Conservation (phyloP, 2,113 vertebrate species). For the Percina caprodes region DNA sequence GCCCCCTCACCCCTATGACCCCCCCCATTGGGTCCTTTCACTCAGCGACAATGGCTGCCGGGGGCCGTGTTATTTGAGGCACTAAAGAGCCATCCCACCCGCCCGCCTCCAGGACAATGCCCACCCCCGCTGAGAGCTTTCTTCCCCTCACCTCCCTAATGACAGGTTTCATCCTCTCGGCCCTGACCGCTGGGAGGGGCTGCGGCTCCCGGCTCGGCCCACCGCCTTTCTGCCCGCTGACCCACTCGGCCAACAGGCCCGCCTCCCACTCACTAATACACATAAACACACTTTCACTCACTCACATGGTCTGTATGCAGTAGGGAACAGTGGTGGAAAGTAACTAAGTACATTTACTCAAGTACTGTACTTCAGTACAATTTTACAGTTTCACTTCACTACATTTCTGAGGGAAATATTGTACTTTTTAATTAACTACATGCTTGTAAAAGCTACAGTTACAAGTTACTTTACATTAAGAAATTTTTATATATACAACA, state of each 20-base stretch:
- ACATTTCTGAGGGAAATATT: no score
- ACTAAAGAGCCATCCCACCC: conserved; percentile 83
- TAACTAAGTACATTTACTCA: not conserved
- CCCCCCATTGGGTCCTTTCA: conserved; percentile 79
- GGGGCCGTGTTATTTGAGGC: conserved; percentile 86
- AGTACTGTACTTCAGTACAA: not conserved
- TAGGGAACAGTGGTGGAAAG: not conserved
- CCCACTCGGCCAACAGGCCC: conserved; percentile 44
- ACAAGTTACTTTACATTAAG: not conserved
- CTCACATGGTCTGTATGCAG: not conserved
- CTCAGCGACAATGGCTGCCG: conserved; percentile 79
- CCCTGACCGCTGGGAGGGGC: conserved; percentile 76
- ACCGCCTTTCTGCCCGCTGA: conserved; percentile 74
- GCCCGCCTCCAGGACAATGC: conserved; percentile 80
- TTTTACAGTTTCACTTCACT: no score
- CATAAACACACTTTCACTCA: conserved; percentile 65
- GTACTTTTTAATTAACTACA: no score
- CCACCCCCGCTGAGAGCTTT: conserved; percentile 77
- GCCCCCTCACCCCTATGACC: conserved; percentile 75
- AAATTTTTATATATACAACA: no score
- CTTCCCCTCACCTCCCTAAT: conserved; percentile 85
- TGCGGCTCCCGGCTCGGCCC: conserved; percentile 60
- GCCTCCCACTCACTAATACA: conserved; percentile 64
- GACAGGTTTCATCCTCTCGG: conserved; percentile 87
- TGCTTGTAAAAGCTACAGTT: no score